phyloP scores from a whole-genome alignment of 2,113 vertebrate species.

The Turdus rufiventris region DNA sequence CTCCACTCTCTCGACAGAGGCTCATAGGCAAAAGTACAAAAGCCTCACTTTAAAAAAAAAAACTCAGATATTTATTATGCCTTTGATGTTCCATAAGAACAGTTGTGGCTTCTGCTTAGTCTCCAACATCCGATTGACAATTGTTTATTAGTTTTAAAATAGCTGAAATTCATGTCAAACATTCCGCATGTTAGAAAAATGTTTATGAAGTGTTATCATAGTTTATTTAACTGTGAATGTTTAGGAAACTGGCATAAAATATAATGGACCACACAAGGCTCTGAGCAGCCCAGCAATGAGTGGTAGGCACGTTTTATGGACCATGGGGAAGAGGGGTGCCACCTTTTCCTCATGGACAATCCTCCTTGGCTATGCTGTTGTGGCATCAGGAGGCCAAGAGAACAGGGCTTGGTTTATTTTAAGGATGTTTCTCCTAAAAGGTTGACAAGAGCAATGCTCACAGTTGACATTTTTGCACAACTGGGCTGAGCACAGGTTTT shows the following conservation, averaged over 20 bases:
- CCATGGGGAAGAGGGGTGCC: background rate
- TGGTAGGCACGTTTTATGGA: background rate
- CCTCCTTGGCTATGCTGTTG: background rate
- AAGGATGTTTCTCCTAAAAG: background rate
- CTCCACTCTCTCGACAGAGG: background rate
- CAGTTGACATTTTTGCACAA: background rate
- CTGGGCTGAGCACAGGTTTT: background rate
- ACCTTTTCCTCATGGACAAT: background rate
- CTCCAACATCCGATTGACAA: constrained; percentile 80
- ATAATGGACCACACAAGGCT: constrained; percentile 86
- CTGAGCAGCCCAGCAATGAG: background rate
- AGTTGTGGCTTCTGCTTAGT: constrained; percentile 80
- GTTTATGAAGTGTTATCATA: constrained; percentile 85
- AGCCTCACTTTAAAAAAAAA: background rate
- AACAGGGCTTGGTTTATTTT: background rate
- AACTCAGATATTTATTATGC: constrained; percentile 45
- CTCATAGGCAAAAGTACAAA: constrained; percentile 30
- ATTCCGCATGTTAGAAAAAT: constrained; percentile 79
- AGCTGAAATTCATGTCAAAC: constrained; percentile 84
- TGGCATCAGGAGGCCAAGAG: background rate
- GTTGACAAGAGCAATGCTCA: background rate
- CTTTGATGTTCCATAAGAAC: constrained; percentile 91
- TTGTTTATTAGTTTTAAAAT: constrained; percentile 95
- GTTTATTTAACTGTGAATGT: constrained; percentile 77
- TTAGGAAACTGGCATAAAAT: constrained; percentile 69